These are phyloP conservation scores for Limosa lapponica DNA, from an alignment of 2,797 vertebrate genomes.

Conservation along the genomic window DNA sequence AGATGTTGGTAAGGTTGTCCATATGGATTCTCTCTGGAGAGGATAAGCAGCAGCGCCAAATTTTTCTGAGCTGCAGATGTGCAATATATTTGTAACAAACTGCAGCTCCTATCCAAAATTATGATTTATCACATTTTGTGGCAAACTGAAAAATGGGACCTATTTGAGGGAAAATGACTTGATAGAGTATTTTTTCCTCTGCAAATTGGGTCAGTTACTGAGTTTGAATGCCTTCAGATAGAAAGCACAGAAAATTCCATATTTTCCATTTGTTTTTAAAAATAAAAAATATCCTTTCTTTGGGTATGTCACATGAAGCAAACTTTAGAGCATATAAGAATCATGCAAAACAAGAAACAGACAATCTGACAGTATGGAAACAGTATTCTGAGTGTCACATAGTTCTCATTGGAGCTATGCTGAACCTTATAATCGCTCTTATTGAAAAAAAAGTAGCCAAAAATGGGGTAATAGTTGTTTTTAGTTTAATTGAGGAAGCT, in stretches of 20 bases:
- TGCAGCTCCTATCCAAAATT: slow-evolving; percentile 26
- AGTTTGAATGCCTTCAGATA: not conserved
- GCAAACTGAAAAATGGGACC: slow-evolving; percentile 26
- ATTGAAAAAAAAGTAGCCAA: not conserved
- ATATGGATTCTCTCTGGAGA: slow-evolving; percentile 15
- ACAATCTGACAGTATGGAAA: not conserved
- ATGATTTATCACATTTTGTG: slow-evolving; percentile 31
- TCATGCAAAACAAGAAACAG: not conserved
- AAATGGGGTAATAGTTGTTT: not conserved
- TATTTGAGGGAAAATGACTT: not conserved
- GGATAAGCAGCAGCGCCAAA: not conserved
- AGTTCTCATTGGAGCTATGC: not conserved
- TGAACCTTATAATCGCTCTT: not conserved
- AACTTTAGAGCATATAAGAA: not conserved
- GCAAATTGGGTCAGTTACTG: not conserved
- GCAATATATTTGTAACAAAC: slow-evolving; percentile 42
- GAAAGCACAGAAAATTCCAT: not conserved
- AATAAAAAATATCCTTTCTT: not conserved
- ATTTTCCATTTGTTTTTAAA: not conserved
- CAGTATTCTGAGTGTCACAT: not conserved
- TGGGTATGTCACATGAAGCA: not conserved
- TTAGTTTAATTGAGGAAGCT: not conserved
- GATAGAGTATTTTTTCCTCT: not conserved
- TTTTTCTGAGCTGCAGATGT: slow-evolving; percentile 56
- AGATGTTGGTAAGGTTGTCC: not conserved